Conservation (phyloP, 1,140 invertebrate species). For the Magallana angulata region DNA sequence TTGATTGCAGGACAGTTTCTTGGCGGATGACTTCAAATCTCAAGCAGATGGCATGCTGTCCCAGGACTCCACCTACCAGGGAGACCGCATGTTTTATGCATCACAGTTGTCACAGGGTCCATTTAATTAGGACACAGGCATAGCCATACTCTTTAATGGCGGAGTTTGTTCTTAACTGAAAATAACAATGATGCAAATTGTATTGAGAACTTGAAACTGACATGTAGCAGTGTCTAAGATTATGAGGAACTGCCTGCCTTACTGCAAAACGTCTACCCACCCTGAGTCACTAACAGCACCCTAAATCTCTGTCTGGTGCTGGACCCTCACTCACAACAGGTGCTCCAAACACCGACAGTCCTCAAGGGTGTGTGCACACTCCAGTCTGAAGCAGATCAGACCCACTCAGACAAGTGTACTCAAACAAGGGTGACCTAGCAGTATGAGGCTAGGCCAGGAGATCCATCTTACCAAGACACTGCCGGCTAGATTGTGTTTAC, state of each 20-base stretch:
- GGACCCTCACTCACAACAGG: not conserved
- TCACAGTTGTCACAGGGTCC: conserved; percentile 82
- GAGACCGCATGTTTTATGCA: conserved; percentile 85
- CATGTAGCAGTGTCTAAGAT: conserved; percentile 41
- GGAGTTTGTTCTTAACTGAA: conserved; percentile 34
- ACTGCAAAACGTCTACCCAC: not conserved
- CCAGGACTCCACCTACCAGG: conserved; percentile 96
- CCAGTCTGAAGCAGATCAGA: conserved; percentile 19
- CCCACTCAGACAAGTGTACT: conserved; percentile 6
- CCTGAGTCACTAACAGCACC: conserved; percentile 32
- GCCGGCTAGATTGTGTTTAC: conserved; percentile 34
- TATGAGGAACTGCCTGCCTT: conserved; percentile 37
- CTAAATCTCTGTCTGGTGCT: not conserved
- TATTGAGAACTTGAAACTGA: conserved; percentile 42
- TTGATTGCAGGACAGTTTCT: conserved; percentile 88
- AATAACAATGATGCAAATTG: conserved; percentile 44
- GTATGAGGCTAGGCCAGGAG: conserved; percentile 26
- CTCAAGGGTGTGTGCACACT: not conserved
- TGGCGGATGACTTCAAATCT: conserved; percentile 92
- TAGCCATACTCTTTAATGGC: conserved; percentile 40
- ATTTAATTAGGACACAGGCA: conserved; percentile 71
- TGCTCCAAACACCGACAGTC: conserved; percentile 21
- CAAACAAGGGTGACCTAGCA: conserved; percentile 34
- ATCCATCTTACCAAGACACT: conserved; percentile 15
- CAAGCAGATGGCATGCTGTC: conserved; percentile 96